Percentiles rank a stretch among this genome's conserved stretches.
Conservation (phyloP, 2,888 invertebrate species). For the Aphidoletes aphidimyza region DNA sequence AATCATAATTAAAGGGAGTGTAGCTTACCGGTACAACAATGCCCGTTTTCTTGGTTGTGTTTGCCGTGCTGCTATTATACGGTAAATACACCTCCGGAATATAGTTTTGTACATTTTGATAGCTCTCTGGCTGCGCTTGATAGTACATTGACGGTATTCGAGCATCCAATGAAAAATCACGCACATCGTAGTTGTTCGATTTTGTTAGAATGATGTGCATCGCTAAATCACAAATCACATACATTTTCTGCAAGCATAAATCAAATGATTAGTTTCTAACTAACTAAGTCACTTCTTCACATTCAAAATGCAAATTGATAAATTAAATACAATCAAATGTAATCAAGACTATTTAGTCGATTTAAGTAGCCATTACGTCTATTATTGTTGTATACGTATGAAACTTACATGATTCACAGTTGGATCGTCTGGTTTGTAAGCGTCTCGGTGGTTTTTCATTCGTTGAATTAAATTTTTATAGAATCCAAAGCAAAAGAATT, state of each 20-base stretch:
- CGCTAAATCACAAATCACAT: conserved; percentile 95
- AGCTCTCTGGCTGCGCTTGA: conserved; percentile 76
- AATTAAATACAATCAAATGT: no score
- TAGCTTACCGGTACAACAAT: conserved; percentile 35
- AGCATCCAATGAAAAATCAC: conserved; percentile 87
- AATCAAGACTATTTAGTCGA: no score
- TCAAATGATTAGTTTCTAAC: no score
- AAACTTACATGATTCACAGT: conserved; percentile 81
- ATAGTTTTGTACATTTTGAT: conserved; percentile 81
- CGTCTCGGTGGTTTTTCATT: conserved; percentile 95
- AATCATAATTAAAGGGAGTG: background rate
- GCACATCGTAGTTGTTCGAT: conserved; percentile 86
- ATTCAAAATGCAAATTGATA: no score
- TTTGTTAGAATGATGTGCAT: conserved; percentile 90
- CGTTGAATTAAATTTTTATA: conserved; percentile 92
- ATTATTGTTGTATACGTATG: conserved; percentile 56
- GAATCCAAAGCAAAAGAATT: conserved; percentile 94
- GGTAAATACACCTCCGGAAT: conserved; percentile 70
- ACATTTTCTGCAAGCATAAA: conserved; percentile 86
- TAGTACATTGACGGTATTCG: conserved; percentile 93
- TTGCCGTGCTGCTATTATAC: conserved; percentile 68
- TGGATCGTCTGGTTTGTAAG: conserved; percentile 84
- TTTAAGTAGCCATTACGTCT: conserved; percentile 54
- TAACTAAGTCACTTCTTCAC: no score
- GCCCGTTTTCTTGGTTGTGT: conserved; percentile 29